Conservation (phyloP, 35 echinoderm and acorn worm species). For the Nesometra sesokonis region DNA sequence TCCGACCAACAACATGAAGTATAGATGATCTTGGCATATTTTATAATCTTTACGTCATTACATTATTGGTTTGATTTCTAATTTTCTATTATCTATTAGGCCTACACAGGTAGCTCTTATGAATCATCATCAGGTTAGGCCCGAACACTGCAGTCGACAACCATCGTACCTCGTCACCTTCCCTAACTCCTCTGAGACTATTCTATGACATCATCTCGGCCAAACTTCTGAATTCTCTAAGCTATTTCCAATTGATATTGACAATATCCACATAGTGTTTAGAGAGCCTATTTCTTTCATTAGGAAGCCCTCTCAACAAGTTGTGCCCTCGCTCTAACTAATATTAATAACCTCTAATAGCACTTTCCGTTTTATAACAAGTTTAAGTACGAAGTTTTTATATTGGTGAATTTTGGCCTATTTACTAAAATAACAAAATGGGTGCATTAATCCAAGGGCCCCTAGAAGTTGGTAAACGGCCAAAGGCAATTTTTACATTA, state of each 20-base stretch:
- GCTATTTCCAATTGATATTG: neutral
- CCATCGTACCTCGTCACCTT: neutral
- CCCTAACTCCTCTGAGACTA: neutral
- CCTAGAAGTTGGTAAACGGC: too few relatives aligned
- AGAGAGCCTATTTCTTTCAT: neutral
- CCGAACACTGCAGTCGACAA: neutral
- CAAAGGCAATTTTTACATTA: too few relatives aligned
- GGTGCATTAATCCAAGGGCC: too few relatives aligned
- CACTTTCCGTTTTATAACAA: neutral
- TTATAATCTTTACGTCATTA: too few relatives aligned
- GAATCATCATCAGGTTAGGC: neutral
- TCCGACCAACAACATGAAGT: too few relatives aligned
- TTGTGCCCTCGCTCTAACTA: neutral
- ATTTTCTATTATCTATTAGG: too few relatives aligned
- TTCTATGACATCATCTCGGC: neutral
- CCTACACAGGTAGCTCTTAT: neutral
- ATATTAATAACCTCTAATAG: neutral
- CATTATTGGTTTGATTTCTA: too few relatives aligned
- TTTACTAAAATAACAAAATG: neutral
- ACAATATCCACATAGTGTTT: neutral
- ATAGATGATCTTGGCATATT: too few relatives aligned
- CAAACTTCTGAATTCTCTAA: neutral
- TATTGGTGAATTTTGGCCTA: neutral
- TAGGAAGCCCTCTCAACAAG: neutral
- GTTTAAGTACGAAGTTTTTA: neutral